Percentiles rank a stretch among this genome's conserved stretches.
Conservation (phyloP, 2,888 invertebrate genomes). For the Nephrotoma guestfalica region DNA sequence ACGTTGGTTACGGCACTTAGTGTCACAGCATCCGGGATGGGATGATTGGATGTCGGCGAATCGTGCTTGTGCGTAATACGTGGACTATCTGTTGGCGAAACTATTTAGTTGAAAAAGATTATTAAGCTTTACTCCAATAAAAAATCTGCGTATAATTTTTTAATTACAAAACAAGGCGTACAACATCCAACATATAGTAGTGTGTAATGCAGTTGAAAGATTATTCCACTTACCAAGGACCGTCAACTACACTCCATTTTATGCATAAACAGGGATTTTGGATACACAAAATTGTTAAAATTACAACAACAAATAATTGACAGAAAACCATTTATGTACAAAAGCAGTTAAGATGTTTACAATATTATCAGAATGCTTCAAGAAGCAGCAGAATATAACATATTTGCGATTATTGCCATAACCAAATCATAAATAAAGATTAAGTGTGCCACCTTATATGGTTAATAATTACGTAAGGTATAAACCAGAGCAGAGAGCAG, state of each 20-base stretch:
- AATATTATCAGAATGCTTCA: not conserved
- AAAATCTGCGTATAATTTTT: not conserved
- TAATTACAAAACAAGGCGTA: not conserved
- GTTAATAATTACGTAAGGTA: no score
- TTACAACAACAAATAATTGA: not conserved
- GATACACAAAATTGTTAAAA: not conserved
- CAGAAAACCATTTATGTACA: not conserved
- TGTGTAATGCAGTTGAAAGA: not conserved
- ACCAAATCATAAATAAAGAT: not conserved
- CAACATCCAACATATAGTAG: not conserved
- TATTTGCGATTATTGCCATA: not conserved
- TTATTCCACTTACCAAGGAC: not conserved
- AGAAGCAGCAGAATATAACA: not conserved
- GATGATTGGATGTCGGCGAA: not conserved
- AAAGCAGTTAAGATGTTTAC: not conserved
- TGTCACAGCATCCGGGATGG: slow-evolving; percentile 17
- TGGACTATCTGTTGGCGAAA: slow-evolving; percentile 17
- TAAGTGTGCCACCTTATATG: not conserved
- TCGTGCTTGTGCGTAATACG: not conserved
- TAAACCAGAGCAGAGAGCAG: not conserved
- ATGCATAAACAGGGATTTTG: not conserved
- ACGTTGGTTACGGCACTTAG: slow-evolving; percentile 18
- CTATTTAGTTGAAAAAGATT: slow-evolving; percentile 8
- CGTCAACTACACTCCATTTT: not conserved
- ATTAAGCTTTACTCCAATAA: not conserved